phyloP scores from a whole-genome alignment of 2,797 vertebrate genomes.

The Buphagus erythrorhynchus region DNA sequence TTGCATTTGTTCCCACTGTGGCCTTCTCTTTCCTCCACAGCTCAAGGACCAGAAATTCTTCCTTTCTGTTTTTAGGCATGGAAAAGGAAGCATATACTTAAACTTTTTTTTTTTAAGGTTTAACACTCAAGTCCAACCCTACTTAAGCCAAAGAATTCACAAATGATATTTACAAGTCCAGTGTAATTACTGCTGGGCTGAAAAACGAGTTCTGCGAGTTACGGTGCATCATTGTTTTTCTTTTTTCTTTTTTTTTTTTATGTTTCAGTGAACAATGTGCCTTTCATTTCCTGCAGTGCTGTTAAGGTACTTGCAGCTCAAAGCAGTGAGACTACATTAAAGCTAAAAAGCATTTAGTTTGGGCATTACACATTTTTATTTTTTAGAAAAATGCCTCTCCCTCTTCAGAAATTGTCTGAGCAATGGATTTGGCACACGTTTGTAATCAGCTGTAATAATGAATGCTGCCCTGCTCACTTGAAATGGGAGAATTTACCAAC shows the following conservation, averaged over 20 bases:
- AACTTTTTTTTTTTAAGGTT: not conserved
- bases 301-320: conserved; percentile 59
- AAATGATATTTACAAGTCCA: conserved; percentile 65
- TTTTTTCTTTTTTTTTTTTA: conserved; percentile 9
- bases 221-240: conserved; percentile 44
- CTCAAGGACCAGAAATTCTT: not conserved
- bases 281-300: conserved; percentile 55
- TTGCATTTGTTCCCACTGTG: not conserved
- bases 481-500: conserved; percentile 58
- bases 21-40: not conserved
- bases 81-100: not conserved
- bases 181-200: conserved; percentile 64
- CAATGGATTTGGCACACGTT: conserved; percentile 26
- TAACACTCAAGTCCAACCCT: conserved; percentile 17
- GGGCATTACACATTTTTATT: conserved; percentile 43
- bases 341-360: conserved; percentile 63
- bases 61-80: not conserved
- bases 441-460: conserved; percentile 64
- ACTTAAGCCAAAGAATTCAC: conserved; percentile 57
- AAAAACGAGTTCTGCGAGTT: conserved; percentile 51
- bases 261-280: conserved; percentile 66
- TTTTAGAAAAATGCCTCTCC: conserved; percentile 56
- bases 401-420: conserved; percentile 55
- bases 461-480: conserved; percentile 40
- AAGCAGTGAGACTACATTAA: conserved; percentile 56